Base-by-base conservation (phyloP, 2,797 vertebrate genomes). In the Lepus oiostolus region DNA sequence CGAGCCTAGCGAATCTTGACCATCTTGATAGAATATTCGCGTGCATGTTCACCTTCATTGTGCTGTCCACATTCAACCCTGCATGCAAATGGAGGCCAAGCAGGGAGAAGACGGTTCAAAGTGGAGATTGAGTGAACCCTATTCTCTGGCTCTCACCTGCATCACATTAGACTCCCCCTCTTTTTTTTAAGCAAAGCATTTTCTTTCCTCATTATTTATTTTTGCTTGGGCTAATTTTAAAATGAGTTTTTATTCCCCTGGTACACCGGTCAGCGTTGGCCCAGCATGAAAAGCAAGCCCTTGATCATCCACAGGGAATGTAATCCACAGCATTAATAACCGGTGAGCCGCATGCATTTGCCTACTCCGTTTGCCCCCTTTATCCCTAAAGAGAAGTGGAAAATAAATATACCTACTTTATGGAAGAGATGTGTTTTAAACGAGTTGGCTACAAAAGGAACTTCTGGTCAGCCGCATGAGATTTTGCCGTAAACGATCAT, bases 201-300 rank as follows among this genome's bases (percentile, higher is more conserved):
- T 95, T 94, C 89, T 91, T 42, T 77, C 42, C 70, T 97, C 58
- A n/a, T 96, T 93, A 95, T 87, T 97, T 95, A 82, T 94, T 97
- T 97, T 95, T 93, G 54, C 84, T 54, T 90, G 86, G 35, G 75
- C 68, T 97, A 96, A 96, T 96, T 97, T 95, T 85, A 91, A 95
- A 95, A 95, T 93, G 87, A 74, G 35, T 70, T 90, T 79, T 79
- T 95, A 84, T 85, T 90, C 94, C 89, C 96, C 42, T 35, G 75
- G 35, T 68, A 70, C 77, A 60, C 87, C 0, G 24, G 93, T 83
- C 70, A 65, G 67, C 91, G 71, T 67, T 60, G 75, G 74, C 77
- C 83, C 82, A 42, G 95, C 89, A 96, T 97, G 77, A 95, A 93
- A 97, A 91, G 89, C 81, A 71, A 22, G 16, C 74, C 67, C 70